Evolutionary conservation across 92 coral and sea anemone species (phyloP), one percentile per base, ranked within the genome.

Genomic region (Zoanthus sansibaricus): DNA sequence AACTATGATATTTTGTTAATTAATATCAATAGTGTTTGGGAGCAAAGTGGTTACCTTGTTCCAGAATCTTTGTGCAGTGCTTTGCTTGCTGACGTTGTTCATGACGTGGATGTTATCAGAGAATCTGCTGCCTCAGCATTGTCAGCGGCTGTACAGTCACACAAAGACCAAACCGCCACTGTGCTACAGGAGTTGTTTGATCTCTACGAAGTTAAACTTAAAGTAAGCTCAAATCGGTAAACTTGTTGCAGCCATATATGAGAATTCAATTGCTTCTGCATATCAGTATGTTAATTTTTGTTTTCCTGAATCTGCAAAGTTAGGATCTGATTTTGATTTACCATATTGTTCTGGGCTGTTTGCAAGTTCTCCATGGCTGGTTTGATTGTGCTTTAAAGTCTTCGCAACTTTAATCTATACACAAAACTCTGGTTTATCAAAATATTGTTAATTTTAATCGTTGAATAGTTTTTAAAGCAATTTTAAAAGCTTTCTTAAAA

Each of bases 21-120:
- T 62, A 62, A 16, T 17, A 9, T 62, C n/a, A 17, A 3, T 62
- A 96, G 99, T 90, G 84, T 96, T 9, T 96, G 99, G 99, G 83
- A 89, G 52, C 91, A 93, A 75, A 89, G 78, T 58, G 94, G 83
- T 62, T 92, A 72, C 83, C 79, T 67, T 47, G 92, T 92, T 2
- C 94, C 92, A 16, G 95, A 94, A 82, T 91, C 93, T 7, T 32
- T 95, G 37, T 96, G 98, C 55, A 86, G 92, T 55, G 93, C 91
- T 30, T 82, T 96, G 84, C 89, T 95, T 77, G 93, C 94, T 47
- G 99, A 95, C 69, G 95, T 96, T 10, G 96, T 95, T 56, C 96
- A 93, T 72, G 91, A 96, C 46, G 97, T 95, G 25, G 96, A 88
- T 44, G 95, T 92, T 62, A 87, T 96, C 52, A 92, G 98, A 62